A percentile compares a stretch with the other conserved stretches of the same genome.
phyloP scores from a whole-genome alignment of 1,140 invertebrate species.

The Halyomorpha halys region DNA sequence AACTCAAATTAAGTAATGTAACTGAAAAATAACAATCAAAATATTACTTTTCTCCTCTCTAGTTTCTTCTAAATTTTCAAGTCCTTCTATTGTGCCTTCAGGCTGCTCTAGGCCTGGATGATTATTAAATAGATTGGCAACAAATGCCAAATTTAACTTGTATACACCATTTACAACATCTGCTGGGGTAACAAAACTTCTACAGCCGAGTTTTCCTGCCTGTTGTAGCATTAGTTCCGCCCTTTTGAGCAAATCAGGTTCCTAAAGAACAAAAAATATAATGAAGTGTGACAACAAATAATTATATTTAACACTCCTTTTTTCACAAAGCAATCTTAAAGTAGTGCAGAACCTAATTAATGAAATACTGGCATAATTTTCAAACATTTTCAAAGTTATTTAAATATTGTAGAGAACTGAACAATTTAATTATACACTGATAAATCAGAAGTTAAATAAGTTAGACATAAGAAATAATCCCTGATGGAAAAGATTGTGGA shows the following conservation, averaged over 20 bases:
- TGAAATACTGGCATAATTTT: too few species aligned
- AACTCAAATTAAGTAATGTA: neutral
- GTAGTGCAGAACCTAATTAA: too few species aligned
- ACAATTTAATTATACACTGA: too few species aligned
- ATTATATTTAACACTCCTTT: constrained; percentile 17
- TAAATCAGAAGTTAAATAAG: too few species aligned
- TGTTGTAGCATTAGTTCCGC: constrained; percentile 95
- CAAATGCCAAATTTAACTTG: constrained; percentile 97
- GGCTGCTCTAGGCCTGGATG: constrained; percentile 80
- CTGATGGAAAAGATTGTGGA: too few species aligned
- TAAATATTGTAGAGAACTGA: too few species aligned
- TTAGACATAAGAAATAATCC: too few species aligned
- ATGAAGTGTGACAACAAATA: neutral
- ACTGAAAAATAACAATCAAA: neutral
- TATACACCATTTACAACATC: constrained; percentile 95
- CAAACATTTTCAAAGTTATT: too few species aligned
- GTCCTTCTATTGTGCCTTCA: constrained; percentile 56
- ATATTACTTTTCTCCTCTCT: constrained; percentile 81
- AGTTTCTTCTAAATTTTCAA: constrained; percentile 82
- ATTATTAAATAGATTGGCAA: constrained; percentile 98
- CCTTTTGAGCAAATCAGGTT: constrained; percentile 63
- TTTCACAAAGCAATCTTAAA: too few species aligned
- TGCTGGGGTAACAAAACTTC: constrained; percentile 85
- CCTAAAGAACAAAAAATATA: constrained; percentile 40
- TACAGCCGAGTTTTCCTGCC: constrained; percentile 88